phyloP scores from a whole-genome alignment of 2,797 vertebrate genomes.

The Enteromius anoplus region DNA sequence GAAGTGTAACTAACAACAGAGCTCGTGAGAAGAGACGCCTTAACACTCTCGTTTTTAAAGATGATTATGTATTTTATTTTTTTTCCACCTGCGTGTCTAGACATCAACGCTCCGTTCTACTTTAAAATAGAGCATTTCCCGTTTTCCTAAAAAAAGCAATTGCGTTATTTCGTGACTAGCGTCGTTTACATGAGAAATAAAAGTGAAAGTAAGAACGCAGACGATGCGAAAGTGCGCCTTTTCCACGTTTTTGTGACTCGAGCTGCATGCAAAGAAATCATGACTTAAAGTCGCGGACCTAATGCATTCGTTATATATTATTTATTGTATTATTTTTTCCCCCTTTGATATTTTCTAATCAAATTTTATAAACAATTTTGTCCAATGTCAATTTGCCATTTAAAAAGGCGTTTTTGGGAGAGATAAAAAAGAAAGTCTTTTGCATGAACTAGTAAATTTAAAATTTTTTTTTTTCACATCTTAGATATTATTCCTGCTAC shows the following conservation, averaged over 20 bases:
- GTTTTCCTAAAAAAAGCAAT: background rate
- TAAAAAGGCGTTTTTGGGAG: background rate
- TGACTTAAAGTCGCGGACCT: background rate
- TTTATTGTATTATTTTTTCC: background rate
- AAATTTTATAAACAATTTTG: background rate
- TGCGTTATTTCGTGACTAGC: background rate
- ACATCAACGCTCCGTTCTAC: background rate
- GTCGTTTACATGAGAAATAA: conserved; percentile 16
- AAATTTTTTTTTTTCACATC: background rate
- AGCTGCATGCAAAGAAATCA: background rate
- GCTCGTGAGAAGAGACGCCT: conserved; percentile 4
- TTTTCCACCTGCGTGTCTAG: background rate
- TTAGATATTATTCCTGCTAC: background rate
- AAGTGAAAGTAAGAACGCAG: conserved; percentile 45
- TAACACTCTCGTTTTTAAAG: background rate
- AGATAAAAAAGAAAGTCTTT: background rate
- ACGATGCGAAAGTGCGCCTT: background rate
- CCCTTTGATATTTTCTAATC: background rate
- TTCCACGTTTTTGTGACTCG: background rate
- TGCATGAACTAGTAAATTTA: background rate
- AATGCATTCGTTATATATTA: background rate
- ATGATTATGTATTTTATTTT: background rate
- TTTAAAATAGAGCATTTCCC: background rate
- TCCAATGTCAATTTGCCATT: background rate
- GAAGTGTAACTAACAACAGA: conserved; percentile 48